These are phyloP conservation scores for Lasioglossum figueresi DNA, from an alignment of 2,888 invertebrate species.

Conservation along the genomic window DNA sequence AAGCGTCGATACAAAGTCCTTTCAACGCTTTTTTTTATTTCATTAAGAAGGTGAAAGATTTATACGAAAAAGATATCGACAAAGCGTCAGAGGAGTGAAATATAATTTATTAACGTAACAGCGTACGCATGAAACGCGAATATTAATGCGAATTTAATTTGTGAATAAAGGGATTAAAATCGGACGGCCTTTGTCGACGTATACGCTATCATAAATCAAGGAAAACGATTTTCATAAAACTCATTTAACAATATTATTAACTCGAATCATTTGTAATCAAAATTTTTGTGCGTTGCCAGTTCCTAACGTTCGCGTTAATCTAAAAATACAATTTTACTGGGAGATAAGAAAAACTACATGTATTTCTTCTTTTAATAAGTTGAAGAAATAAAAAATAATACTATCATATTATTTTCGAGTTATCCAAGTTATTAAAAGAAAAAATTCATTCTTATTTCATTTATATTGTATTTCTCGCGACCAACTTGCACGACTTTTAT, in stretches of 20 bases:
- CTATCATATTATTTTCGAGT: not conserved
- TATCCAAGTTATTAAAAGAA: not conserved
- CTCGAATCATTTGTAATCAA: not conserved
- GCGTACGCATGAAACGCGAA: not conserved
- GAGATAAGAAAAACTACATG: no score
- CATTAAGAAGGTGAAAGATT: not conserved
- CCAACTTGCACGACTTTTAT: not conserved
- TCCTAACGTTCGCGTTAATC: not conserved
- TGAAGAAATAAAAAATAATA: no score
- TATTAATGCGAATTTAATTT: not conserved
- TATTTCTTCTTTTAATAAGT: no score
- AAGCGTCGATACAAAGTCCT: not conserved
- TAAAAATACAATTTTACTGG: not conserved
- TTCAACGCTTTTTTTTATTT: not conserved
- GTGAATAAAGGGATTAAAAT: not conserved
- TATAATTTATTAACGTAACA: not conserved
- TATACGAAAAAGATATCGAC: not conserved
- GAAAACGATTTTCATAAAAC: not conserved
- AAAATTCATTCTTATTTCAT: no score
- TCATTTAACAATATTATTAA: not conserved
- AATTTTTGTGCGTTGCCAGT: not conserved
- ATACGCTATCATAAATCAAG: not conserved
- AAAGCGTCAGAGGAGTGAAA: not conserved
- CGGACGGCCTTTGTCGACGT: not conserved
- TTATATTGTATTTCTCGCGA: no score